phyloP scores from a whole-genome alignment of 2,797 vertebrate species.

The Pangasius djambal region DNA sequence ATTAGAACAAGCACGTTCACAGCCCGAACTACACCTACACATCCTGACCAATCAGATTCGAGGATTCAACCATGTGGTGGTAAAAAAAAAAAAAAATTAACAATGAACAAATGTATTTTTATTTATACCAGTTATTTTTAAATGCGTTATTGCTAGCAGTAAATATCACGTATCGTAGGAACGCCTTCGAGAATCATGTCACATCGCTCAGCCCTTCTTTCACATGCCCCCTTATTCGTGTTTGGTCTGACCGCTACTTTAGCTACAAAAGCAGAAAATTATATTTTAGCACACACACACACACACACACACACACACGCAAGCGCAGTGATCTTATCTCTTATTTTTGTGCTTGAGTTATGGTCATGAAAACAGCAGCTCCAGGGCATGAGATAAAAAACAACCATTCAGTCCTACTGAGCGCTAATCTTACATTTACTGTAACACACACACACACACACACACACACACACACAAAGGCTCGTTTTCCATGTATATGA shows the following conservation, averaged over 20 bases:
- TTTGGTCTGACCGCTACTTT: background rate
- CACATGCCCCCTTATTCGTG: background rate
- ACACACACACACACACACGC: slow-evolving; percentile 19
- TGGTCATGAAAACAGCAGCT: background rate
- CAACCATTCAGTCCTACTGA: background rate
- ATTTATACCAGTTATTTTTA: background rate
- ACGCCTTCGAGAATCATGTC: background rate
- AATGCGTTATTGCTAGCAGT: background rate
- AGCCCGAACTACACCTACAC: too few species aligned
- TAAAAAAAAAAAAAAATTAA: too few species aligned
- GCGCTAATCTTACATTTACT: slow-evolving; percentile 14
- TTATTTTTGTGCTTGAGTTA: background rate
- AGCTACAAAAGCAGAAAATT: background rate
- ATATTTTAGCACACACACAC: slow-evolving; percentile 17
- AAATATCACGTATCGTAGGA: background rate
- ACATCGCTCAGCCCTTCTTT: too few species aligned
- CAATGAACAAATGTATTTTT: background rate
- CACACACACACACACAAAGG: slow-evolving; percentile 29
- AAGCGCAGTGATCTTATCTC: background rate
- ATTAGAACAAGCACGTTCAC: too few species aligned
- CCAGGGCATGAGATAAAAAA: background rate
- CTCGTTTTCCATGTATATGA: background rate
- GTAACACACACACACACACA: slow-evolving; percentile 20
- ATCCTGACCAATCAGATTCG: too few species aligned
- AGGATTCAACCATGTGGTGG: too few species aligned